Base-by-base conservation (phyloP, 2,888 invertebrate genomes). In the Helicoverpa assulta region DNA sequence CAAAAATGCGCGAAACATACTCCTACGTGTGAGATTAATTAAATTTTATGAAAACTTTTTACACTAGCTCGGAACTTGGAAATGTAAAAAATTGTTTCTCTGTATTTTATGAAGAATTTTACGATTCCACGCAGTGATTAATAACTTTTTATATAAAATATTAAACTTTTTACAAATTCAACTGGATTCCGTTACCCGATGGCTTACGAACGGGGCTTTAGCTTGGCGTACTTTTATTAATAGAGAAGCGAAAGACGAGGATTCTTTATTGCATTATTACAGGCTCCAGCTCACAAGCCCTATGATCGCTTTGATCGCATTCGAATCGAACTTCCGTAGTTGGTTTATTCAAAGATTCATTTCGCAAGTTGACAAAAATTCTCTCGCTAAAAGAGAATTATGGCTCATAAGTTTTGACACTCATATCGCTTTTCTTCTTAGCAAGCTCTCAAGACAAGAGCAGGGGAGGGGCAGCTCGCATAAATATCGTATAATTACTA, bases 401-500 rank as follows among this genome's bases (percentile, higher is more conserved):
- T 76, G 73, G 52, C 76, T 85, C 75, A 81, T 81, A 85, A 85
- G 82, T 89, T 88, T 87, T 82, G 85, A 86, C 86, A 86, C 85
- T 85, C 85, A 86, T 85, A 86, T 89, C 88, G 86, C 85, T 87
- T 89, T 89, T 86, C 85, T 85, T 84, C 80, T 84, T 82, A 85
- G 83, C 82, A 73, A 82, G 78, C 81, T 79, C 88, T 88, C 80
- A 85, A 88, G 87, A 87, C 84, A 83, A 86, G 85, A 84, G 82
- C 71, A 43, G 67, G 82, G 85, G 86, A 78, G 88, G 86, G 86
- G 86, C 81, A 84, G 73, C 84, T 81, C 88, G 89, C 89, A 91
- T 92, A 92, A 91, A 93, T 91, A 90, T 91, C 88, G 86, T 88
- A 91, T 92, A 92, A 92, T 92, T 91, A 91, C 91, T 88, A 88